Evolutionary conservation across 2,797 vertebrate genomes (phyloP).

Genomic region (Onychomys arenicola): DNA sequence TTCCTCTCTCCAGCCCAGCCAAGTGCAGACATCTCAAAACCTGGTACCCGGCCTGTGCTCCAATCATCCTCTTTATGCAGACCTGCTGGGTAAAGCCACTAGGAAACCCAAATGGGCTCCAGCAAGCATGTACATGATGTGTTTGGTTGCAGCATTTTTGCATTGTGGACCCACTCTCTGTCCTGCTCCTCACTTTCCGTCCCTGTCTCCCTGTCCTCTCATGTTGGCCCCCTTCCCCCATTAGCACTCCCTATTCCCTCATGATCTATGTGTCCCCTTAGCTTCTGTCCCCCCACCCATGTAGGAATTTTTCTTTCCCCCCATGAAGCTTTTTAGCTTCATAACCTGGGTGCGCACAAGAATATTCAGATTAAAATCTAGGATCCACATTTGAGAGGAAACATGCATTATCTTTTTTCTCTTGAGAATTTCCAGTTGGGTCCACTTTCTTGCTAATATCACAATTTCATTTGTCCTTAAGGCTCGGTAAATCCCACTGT

Average conservation of each 20-base stretch:
- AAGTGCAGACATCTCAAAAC: too few relatives aligned
- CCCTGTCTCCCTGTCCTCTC: too few relatives aligned
- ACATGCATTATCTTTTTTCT: neutral
- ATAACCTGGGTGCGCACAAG: neutral
- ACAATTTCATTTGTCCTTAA: neutral
- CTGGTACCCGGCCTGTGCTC: too few relatives aligned
- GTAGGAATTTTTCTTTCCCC: neutral
- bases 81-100: too few relatives aligned
- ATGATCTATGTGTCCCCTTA: neutral
- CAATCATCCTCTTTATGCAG: too few relatives aligned
- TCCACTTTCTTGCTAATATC: neutral
- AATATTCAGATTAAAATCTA: neutral
- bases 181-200: neutral
- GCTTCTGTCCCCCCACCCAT: too few relatives aligned
- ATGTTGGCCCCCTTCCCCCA: neutral
- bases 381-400: neutral
- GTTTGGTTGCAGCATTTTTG: neutral
- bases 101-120: too few relatives aligned
- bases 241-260: neutral
- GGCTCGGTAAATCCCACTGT: neutral
- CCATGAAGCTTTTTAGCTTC: neutral
- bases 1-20: too few relatives aligned
- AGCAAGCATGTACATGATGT: too few relatives aligned
- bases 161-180: neutral
- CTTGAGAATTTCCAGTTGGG: neutral